Evolutionary conservation across 2,888 invertebrate species (phyloP), one percentile per base, ranked within the genome.

Genomic region (Aphodius granarius): DNA sequence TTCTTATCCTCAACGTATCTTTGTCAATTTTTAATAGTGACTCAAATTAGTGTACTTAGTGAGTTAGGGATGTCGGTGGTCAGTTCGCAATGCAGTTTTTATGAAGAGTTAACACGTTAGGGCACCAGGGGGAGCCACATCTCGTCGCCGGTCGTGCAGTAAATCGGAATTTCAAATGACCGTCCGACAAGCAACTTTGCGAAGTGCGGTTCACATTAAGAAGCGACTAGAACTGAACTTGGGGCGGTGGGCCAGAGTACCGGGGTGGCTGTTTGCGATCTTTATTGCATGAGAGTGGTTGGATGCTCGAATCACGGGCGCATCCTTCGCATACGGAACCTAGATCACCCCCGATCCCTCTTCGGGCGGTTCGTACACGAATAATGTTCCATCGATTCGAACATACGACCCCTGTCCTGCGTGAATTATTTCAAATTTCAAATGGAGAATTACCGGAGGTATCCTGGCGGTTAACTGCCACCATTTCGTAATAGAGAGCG

Each of bases 331-430:
- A n/a, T n/a, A n/a, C 71, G 13, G 20, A 18, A 22, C 66, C 20
- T 16, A 63, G 63, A 71, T 43, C 72, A 63, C 72, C 21, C 63
- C 72, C 64, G 64, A 72, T 72, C 64, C 72, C 64, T 72, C 72
- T 63, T n/a, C n/a, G n/a, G n/a, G n/a, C n/a, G n/a, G n/a, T n/a
- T n/a, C n/a, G n/a, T n/a, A n/a, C n/a, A n/a, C n/a, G n/a, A n/a
- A n/a, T n/a, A n/a, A n/a, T n/a, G n/a, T n/a, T n/a, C n/a, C n/a
- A n/a, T n/a, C n/a, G n/a, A n/a, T n/a, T n/a, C n/a, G n/a, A n/a
- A n/a, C n/a, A n/a, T n/a, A n/a, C n/a, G n/a, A n/a, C n/a, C n/a
- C n/a, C n/a, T n/a, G n/a, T n/a, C n/a, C n/a, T n/a, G 43, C 13
- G 43, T 43, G 43, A 43, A 43, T 43, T 43, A 43, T 43, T 43